These are phyloP conservation scores for Athetis lepigone DNA, from an alignment of 2,888 invertebrate species.

Conservation along the genomic window DNA sequence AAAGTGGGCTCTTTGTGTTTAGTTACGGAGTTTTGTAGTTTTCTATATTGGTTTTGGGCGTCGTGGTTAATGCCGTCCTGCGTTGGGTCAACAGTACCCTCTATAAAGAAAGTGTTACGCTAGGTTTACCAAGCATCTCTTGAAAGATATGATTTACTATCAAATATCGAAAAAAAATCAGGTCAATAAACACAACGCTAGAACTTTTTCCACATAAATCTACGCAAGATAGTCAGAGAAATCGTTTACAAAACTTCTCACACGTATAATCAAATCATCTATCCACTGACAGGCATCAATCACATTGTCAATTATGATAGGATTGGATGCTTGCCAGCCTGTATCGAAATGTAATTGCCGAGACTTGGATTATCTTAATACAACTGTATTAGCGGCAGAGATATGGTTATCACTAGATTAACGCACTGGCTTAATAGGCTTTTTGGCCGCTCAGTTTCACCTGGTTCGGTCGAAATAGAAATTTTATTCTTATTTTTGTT, in stretches of 20 bases:
- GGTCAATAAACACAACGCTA: background rate
- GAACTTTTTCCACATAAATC: conserved; percentile 4
- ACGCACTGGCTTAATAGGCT: too few relatives aligned
- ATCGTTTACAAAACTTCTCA: conserved; percentile 51
- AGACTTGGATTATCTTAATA: conserved; percentile 62
- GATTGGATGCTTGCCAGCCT: conserved; percentile 67
- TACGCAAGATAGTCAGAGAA: conserved; percentile 28
- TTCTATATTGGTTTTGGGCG: conserved; percentile 28
- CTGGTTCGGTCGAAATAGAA: too few relatives aligned
- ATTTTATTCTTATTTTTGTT: too few relatives aligned
- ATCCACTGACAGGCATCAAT: conserved; percentile 60
- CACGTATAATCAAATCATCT: conserved; percentile 58
- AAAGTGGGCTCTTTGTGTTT: conserved; percentile 29
- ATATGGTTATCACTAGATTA: conserved; percentile 42
- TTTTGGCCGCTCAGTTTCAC: too few relatives aligned
- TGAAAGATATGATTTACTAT: background rate
- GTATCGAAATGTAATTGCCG: conserved; percentile 62
- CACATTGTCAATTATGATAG: conserved; percentile 68
- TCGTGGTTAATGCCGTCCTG: background rate
- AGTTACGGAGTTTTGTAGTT: conserved; percentile 19
- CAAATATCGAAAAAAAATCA: background rate
- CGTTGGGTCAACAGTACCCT: background rate
- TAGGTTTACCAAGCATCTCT: background rate
- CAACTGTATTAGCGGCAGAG: conserved; percentile 50
- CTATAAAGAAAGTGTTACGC: background rate